These are phyloP conservation scores for Huso huso DNA, from an alignment of 2,797 vertebrate genomes.

Conservation along the genomic window DNA sequence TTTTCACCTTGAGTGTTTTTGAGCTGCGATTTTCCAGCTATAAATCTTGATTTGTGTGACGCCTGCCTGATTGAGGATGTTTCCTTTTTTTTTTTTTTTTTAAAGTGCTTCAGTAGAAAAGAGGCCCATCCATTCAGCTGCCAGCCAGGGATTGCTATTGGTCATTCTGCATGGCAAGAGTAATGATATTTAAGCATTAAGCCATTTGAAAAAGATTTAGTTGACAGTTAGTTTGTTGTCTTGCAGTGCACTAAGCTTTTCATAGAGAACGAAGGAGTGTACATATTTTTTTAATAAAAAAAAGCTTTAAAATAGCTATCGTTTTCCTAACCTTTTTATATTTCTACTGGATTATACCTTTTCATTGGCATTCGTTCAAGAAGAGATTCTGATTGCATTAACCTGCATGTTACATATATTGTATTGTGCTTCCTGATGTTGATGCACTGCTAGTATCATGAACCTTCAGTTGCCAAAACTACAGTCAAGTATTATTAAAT, in stretches of 20 bases:
- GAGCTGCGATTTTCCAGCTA: constrained; percentile 59
- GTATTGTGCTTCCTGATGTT: background rate
- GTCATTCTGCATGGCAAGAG: constrained; percentile 23
- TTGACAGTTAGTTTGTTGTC: constrained; percentile 6
- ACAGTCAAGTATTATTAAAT: background rate
- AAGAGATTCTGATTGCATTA: background rate
- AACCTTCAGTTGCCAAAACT: no score
- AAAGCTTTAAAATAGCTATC: constrained; percentile 22
- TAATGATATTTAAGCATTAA: constrained; percentile 33
- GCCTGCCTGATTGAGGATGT: constrained; percentile 48
- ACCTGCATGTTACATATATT: constrained; percentile 1
- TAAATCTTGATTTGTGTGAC: constrained; percentile 56
- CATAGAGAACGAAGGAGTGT: constrained; percentile 5
- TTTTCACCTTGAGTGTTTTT: constrained; percentile 42
- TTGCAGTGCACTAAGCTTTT: background rate
- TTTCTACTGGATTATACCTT: constrained; percentile 21
- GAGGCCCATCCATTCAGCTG: constrained; percentile 11
- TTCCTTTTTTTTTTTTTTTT: constrained; percentile 19
- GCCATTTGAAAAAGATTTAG: constrained; percentile 24
- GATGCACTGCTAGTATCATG: no score
- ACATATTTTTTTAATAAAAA: background rate
- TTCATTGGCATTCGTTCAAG: constrained; percentile 14
- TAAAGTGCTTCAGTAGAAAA: constrained; percentile 24
- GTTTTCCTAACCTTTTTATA: constrained; percentile 19
- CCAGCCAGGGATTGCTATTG: constrained; percentile 16